Evolutionary conservation across 1,140 invertebrate genomes (phyloP), one percentile per base, ranked within the genome.

Genomic region (Drosophila bocki): DNA sequence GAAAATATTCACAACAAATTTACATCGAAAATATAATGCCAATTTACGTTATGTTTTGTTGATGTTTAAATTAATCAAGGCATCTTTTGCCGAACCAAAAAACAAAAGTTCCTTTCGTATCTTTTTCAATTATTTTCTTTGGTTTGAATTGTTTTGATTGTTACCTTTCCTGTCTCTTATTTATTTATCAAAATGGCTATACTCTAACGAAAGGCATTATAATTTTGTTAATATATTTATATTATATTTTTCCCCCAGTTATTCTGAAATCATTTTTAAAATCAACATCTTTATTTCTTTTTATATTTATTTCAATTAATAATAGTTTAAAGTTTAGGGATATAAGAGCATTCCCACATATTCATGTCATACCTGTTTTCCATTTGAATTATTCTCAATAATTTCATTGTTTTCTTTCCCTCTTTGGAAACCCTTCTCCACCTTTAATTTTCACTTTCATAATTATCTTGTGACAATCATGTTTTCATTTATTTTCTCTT

Each of bases 381-480:
- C 13, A 39, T 15, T 13, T 39, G 39, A 69, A 48, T 69, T 41
- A 69, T 32, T 59, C 15, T 35, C 11, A 41, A 33, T 53, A 45
- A 61, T 42, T 39, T 48, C 12, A 29, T 50, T 29, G 39, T 47
- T 61, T 9, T 29, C 26, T 33, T 22, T 2, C 17, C 17, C 19
- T 32, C 13, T 17, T 12, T 37, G 2, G 6, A n/a, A 32, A 54
- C 15, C 22, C 32, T 44, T 42, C 8, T 41, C 7, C 2, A 42
- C 44, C 29, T 63, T 67, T n/a, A 37, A 26, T 58, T 35, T 71
- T 33, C 53, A 59, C 48, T 60, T 75, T 79, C 39, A 48, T 29
- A 70, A 71, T 76, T 63, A 86, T 65, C 61, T 65, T 41, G 12
- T 62, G 50, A 59, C 65, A 76, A 63, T 35, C 19, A 37, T 39